These are phyloP conservation scores for Cherax destructor DNA, from an alignment of 1,140 invertebrate genomes.

Conservation along the genomic window DNA sequence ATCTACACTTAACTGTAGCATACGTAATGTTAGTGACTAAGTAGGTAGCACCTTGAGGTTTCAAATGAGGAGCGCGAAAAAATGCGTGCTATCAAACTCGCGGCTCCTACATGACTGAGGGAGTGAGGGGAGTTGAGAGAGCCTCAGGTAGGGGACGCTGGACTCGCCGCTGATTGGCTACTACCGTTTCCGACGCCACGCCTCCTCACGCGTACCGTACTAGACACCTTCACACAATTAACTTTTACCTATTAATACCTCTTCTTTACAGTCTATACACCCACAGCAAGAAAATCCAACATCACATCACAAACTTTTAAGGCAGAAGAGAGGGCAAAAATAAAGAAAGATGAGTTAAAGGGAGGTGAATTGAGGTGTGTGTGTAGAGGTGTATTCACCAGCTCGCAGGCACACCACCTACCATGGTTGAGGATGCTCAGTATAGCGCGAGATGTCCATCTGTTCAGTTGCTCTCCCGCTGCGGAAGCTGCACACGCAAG, in stretches of 20 bases:
- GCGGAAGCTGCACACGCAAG: slow-evolving; percentile 2
- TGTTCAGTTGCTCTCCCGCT: slow-evolving; percentile 35
- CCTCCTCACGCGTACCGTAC: slow-evolving; percentile 15
- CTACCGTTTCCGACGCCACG: slow-evolving; percentile 24
- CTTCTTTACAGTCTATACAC: not conserved
- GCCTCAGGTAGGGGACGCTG: slow-evolving; percentile 63
- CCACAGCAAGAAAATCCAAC: not conserved
- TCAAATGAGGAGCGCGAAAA: slow-evolving; percentile 68
- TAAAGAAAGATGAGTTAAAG: too few species aligned
- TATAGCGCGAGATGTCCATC: slow-evolving; percentile 53
- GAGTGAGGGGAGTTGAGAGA: slow-evolving; percentile 64
- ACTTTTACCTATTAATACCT: slow-evolving; percentile 16
- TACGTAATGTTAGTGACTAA: slow-evolving; percentile 68
- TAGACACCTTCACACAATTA: slow-evolving; percentile 10
- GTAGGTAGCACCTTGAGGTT: slow-evolving; percentile 68
- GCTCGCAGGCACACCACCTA: slow-evolving; percentile 36
- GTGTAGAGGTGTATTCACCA: not conserved
- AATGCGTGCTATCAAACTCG: slow-evolving; percentile 56
- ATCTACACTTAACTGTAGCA: slow-evolving; percentile 67
- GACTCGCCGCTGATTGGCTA: slow-evolving; percentile 13
- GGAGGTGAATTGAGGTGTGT: too few species aligned
- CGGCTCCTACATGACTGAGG: slow-evolving; percentile 68
- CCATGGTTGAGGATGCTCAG: slow-evolving; percentile 47
- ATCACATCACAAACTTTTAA: not conserved
- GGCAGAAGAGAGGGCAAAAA: not conserved